Conservation (phyloP, 2,797 vertebrate genomes). For the Meda fulgida region DNA sequence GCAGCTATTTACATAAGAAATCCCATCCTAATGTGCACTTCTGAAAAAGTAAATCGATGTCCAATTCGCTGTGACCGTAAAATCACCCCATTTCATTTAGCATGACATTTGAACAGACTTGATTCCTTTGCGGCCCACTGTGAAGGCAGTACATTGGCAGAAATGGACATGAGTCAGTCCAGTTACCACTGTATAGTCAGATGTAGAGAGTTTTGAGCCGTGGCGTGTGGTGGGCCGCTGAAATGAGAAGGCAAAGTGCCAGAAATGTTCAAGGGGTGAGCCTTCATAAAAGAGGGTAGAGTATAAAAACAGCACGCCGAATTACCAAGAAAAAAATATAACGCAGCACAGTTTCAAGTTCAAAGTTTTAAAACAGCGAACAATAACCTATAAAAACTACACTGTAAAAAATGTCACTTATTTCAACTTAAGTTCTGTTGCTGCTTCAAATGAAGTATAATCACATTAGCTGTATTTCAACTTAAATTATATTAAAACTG, state of each 20-base stretch:
- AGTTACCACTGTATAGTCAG: background rate
- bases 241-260: background rate
- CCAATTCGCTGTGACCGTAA: background rate
- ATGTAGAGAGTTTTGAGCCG: background rate
- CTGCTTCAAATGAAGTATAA: background rate
- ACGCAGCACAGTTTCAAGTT: background rate
- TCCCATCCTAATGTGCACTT: conserved; percentile 37
- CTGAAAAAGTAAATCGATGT: background rate
- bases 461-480: background rate
- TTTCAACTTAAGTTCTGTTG: no score
- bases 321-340: background rate
- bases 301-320: background rate
- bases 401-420: background rate
- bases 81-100: conserved; percentile 41
- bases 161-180: background rate
- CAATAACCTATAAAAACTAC: background rate
- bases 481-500: background rate
- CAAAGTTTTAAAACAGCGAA: background rate
- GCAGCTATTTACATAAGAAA: conserved; percentile 68
- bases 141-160: background rate
- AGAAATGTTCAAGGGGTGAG: background rate
- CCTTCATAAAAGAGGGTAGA: background rate
- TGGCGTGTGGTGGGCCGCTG: background rate
- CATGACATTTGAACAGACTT: background rate
- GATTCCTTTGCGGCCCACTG: background rate